These are phyloP conservation scores for Platalea minor DNA, from an alignment of 2,797 vertebrate genomes.

Conservation along the genomic window DNA sequence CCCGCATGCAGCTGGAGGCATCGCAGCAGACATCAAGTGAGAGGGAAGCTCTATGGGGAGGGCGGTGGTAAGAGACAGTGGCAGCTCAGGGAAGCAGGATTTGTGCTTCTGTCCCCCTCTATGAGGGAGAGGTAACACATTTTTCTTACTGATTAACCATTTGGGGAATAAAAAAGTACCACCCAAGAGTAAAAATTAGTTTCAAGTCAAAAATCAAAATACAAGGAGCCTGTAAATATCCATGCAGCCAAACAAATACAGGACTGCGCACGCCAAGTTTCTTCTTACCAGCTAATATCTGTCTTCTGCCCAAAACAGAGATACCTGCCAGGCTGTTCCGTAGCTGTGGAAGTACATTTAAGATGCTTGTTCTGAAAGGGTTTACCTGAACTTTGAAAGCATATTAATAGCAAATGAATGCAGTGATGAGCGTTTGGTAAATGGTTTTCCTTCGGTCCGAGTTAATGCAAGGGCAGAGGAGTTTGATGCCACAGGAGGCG, in stretches of 20 bases:
- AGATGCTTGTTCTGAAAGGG: not conserved
- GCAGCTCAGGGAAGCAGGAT: not conserved
- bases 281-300: not conserved
- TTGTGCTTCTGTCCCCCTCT: not conserved
- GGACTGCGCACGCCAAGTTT: fast-evolving
- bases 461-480: not conserved
- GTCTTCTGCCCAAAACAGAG: too few species aligned
- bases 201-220: not conserved
- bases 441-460: not conserved
- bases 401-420: not conserved
- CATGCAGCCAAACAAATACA: not conserved
- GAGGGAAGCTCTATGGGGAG: not conserved
- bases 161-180: not conserved
- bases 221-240: not conserved
- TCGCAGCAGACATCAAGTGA: not conserved
- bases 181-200: not conserved
- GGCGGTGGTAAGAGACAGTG: not conserved
- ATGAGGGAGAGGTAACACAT: not conserved
- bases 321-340: not conserved
- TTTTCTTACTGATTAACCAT: not conserved
- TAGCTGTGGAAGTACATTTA: not conserved
- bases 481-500: not conserved
- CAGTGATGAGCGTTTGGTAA: not conserved
- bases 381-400: not conserved
- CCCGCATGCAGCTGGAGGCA: conserved; percentile 38